Conservation (phyloP, 2,113 vertebrate species). For the Turdus rufiventris region DNA sequence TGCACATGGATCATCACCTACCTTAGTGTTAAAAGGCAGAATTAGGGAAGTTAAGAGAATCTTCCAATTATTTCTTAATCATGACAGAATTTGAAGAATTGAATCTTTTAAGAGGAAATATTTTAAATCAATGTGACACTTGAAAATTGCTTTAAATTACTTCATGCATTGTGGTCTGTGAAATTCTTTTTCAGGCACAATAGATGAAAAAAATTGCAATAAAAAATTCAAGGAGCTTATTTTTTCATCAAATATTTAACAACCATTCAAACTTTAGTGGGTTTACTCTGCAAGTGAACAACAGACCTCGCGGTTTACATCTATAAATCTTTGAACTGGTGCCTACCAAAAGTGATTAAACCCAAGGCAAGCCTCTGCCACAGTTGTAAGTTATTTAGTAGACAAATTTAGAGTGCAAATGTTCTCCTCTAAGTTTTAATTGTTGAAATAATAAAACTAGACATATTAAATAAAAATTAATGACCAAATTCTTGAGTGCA, state of each 20-base stretch:
- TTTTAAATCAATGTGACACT: constrained; percentile 27
- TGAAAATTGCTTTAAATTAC: constrained; percentile 46
- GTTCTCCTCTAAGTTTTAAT: background rate
- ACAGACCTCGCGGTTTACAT: background rate
- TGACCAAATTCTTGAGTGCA: background rate
- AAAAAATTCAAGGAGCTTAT: constrained; percentile 11
- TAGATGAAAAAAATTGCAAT: constrained; percentile 29
- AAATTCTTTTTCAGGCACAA: constrained; percentile 39
- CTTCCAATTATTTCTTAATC: constrained; percentile 31
- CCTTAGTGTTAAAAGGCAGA: background rate
- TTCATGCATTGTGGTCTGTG: constrained; percentile 32
- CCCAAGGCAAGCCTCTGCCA: background rate
- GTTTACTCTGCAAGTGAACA: constrained; percentile 13
- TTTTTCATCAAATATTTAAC: constrained; percentile 61
- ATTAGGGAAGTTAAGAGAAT: background rate
- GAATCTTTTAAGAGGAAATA: constrained; percentile 12
- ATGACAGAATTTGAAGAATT: background rate
- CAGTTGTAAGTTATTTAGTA: background rate
- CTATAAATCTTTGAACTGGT: constrained; percentile 1
- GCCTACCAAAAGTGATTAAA: constrained; percentile 13
- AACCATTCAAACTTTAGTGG: constrained; percentile 26
- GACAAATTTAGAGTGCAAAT: background rate
- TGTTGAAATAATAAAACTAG: background rate
- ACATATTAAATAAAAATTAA: background rate
- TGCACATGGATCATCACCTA: background rate